phyloP scores from a whole-genome alignment of 1,140 invertebrate genomes.

The Caenorhabditis brenneri region DNA sequence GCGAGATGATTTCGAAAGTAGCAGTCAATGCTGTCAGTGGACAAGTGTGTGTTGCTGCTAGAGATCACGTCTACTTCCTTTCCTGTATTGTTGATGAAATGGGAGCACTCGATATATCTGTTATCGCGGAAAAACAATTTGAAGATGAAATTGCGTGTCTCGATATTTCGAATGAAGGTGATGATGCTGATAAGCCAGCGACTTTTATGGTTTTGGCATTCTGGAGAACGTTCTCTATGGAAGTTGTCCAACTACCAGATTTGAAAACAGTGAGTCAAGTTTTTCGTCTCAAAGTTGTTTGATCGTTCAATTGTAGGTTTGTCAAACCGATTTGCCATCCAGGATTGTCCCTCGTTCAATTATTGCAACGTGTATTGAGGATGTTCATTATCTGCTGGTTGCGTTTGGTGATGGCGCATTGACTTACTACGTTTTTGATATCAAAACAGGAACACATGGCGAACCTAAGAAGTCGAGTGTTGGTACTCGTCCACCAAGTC shows the following conservation, averaged over 20 bases:
- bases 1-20: slow-evolving; percentile 80
- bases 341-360: slow-evolving; percentile 95
- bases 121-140: slow-evolving; percentile 72
- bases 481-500: slow-evolving; percentile 92
- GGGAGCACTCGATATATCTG: background rate
- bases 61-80: slow-evolving; percentile 80
- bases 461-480: slow-evolving; percentile 79
- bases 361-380: slow-evolving; percentile 90
- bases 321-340: slow-evolving; percentile 80
- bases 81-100: slow-evolving; percentile 50
- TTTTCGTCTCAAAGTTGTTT: slow-evolving; percentile 73
- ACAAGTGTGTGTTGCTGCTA: slow-evolving; percentile 87
- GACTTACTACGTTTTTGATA: slow-evolving; percentile 83
- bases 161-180: slow-evolving; percentile 85
- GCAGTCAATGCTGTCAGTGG: slow-evolving; percentile 79
- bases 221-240: background rate
- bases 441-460: slow-evolving; percentile 63
- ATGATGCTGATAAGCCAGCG: slow-evolving; percentile 70
- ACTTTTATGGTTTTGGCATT: background rate
- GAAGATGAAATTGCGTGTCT: slow-evolving; percentile 94
- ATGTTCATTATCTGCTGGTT: slow-evolving; percentile 73
- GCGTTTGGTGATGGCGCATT: slow-evolving; percentile 96
- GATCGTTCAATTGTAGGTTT: slow-evolving; percentile 77
- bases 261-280: slow-evolving; percentile 2
- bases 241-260: background rate